Conservation (phyloP, 1,140 invertebrate genomes). For the Temnothorax curvispinosus region DNA sequence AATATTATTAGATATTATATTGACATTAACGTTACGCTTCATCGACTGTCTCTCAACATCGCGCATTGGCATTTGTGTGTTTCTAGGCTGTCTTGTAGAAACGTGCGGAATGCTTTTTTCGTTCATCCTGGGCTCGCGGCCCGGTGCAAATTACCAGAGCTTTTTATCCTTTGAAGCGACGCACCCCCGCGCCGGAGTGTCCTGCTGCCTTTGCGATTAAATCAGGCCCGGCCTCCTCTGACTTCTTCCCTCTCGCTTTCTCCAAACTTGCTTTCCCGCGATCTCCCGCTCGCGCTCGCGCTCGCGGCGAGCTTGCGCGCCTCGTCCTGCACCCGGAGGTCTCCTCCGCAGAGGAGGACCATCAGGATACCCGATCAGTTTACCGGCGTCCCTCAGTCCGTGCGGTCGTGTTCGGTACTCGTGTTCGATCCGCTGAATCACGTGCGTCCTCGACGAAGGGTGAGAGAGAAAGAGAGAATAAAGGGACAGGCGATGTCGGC, state of each 20-base stretch:
- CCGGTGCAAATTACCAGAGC: conserved; percentile 69
- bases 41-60: neutral
- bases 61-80: neutral
- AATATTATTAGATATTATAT: neutral
- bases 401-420: conserved; percentile 57
- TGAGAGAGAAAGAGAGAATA: conserved; percentile 11
- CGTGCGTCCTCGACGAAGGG: conserved; percentile 54
- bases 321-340: conserved; percentile 69
- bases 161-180: conserved; percentile 73
- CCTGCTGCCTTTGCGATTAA: conserved; percentile 68
- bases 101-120: conserved; percentile 51
- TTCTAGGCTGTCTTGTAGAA: neutral
- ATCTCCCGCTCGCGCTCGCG: conserved; percentile 49
- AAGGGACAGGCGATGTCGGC: conserved; percentile 6
- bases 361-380: conserved; percentile 74
- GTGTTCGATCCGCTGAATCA: conserved; percentile 51
- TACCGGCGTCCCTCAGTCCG: conserved; percentile 71
- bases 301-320: conserved; percentile 69
- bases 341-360: conserved; percentile 68
- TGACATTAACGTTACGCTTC: neutral
- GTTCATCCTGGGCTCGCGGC: conserved; percentile 7
- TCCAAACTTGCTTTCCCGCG: conserved; percentile 2
- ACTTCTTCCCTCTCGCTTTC: conserved; percentile 39
- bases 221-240: conserved; percentile 57
- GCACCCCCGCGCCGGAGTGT: conserved; percentile 29